Evolutionary conservation across 2,797 vertebrate species (phyloP), one percentile per base, ranked within the genome.

Genomic region (Cyclura pinguis): DNA sequence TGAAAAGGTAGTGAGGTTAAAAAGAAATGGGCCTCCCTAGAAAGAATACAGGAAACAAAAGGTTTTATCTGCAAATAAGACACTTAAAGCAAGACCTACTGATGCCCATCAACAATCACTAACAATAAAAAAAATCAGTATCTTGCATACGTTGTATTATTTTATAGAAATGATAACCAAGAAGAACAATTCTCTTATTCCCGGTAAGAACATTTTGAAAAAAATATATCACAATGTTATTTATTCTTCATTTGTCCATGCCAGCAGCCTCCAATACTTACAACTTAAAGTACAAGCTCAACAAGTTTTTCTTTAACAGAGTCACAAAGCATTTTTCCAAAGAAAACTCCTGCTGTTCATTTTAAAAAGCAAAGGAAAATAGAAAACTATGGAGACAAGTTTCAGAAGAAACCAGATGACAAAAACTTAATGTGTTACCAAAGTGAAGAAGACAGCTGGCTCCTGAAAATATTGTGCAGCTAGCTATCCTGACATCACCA

Each of bases 401-500:
- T 72, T 73, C 2, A 18, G 88, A 92, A 83, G 77, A 69, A 85
- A 85, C 92, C 92, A 84, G 64, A 83, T 92, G 67, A 78, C 91
- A 88, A 89, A 69, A 78, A 86, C 85, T 85, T 88, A 73, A 55
- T 91, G 83, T 73, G 84, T 93, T 92, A 94, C 83, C 76, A 86
- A 91, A 91, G 73, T 42, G 89, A 87, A 67, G 84, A 86, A 89
- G 95, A 96, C 85, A 92, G 89, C 62, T 50, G 86, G 87, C 92
- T 95, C 92, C 93, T 92, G 88, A 93, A 96, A 95, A 93, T 20
- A 22, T 89, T 91, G 77, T 93, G 29, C 93, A 90, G 90, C 85
- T 94, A 90, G 72, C 91, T 94, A 92, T 95, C 90, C 92, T 86
- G 86, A 91, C 96, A 89, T 94, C 93, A 85, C n/a, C 92, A 92